Percentiles rank a stretch among this genome's conserved stretches.
Evolutionary conservation across 2,113 vertebrate species (phyloP).

Genomic region (Cisticola juncidis): DNA sequence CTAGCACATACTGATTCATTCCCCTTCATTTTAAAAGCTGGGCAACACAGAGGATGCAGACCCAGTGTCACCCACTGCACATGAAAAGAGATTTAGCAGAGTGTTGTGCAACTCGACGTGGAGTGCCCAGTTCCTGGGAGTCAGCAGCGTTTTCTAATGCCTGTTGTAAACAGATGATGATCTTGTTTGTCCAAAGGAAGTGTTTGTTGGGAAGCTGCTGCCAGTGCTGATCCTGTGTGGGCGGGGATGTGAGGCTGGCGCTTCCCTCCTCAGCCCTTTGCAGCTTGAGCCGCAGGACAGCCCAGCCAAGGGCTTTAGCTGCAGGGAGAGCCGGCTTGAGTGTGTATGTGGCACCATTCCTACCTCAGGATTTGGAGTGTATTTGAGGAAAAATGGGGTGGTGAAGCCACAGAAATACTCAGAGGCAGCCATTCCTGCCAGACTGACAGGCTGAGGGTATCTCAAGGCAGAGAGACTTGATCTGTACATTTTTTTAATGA

Average conservation of each 20-base stretch:
- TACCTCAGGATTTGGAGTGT: no score
- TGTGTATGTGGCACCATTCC: neutral
- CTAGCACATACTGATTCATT: neutral
- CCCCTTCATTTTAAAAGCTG: neutral
- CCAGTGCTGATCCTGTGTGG: fast-evolving
- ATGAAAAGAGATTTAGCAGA: no score
- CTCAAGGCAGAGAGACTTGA: neutral
- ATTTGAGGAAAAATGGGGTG: neutral
- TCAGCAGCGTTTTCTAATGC: neutral
- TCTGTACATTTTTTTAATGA: neutral
- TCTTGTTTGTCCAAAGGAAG: neutral
- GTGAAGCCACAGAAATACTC: neutral
- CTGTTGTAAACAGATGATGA: neutral
- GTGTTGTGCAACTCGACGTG: neutral
- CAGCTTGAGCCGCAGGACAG: neutral
- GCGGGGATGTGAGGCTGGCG: neutral
- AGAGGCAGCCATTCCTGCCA: neutral
- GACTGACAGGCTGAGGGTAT: neutral
- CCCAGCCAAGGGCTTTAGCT: neutral
- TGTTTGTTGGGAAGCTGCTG: neutral
- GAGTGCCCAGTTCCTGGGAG: neutral
- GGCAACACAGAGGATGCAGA: neutral
- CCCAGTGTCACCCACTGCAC: neutral
- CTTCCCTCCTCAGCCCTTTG: neutral
- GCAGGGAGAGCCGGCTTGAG: neutral